Percentiles rank a stretch among this genome's conserved stretches.
Conservation (phyloP, 1,140 invertebrate species). For the Halictus rubicundus region DNA sequence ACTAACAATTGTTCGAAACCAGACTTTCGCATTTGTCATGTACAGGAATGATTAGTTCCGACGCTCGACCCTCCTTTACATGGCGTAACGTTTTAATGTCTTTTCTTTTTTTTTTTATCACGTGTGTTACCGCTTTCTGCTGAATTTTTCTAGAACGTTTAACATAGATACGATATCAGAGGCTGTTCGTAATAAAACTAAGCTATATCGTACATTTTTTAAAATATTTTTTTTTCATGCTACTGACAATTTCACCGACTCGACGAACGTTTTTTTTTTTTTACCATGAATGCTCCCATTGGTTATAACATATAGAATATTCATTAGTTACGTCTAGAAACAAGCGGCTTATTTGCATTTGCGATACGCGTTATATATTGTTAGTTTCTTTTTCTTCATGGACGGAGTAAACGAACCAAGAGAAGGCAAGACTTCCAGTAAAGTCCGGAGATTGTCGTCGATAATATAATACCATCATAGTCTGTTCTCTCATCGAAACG, state of each 20-base stretch:
- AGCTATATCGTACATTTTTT: not conserved
- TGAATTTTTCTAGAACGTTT: constrained; percentile 37
- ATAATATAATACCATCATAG: constrained; percentile 42
- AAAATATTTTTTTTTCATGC: not conserved
- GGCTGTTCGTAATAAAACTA: constrained; percentile 41
- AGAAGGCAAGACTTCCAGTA: constrained; percentile 24
- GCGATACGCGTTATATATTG: constrained; percentile 39
- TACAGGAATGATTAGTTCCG: constrained; percentile 14
- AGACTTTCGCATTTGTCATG: constrained; percentile 28
- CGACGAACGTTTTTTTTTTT: not conserved
- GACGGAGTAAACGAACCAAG: constrained; percentile 39
- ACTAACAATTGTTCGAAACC: constrained; percentile 38
- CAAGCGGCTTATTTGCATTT: constrained; percentile 57
- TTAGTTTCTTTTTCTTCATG: constrained; percentile 25
- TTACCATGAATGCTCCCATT: constrained; percentile 45
- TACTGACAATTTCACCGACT: not conserved
- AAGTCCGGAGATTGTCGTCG: constrained; percentile 24
- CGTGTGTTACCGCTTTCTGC: constrained; percentile 48
- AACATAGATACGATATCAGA: constrained; percentile 20
- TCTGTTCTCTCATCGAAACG: not conserved
- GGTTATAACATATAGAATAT: constrained; percentile 43
- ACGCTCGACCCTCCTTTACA: constrained; percentile 18
- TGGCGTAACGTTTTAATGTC: constrained; percentile 43
- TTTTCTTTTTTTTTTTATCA: constrained; percentile 14
- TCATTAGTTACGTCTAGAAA: constrained; percentile 53